Base-by-base conservation (phyloP, 2,888 invertebrate genomes). In the Aspidiotus destructor region DNA sequence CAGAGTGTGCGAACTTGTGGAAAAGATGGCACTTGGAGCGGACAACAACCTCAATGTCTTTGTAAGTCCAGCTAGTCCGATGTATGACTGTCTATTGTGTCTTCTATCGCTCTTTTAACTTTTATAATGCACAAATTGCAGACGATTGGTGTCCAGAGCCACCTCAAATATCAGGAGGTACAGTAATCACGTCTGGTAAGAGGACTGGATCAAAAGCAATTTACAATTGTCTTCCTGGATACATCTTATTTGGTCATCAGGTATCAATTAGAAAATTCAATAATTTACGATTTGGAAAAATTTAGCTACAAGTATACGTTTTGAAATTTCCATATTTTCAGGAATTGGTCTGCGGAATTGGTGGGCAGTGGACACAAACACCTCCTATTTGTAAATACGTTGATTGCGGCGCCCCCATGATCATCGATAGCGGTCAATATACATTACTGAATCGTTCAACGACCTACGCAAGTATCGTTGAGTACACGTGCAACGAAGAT, bases 61-160 rank as follows among this genome's bases (percentile, higher is more conserved):
- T 72, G 71, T 71, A 70, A 57, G 69, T 71, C 13, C 58, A 28
- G 58, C 40, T 3, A 16, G 16, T n/a, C 57, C 7, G 57, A 15
- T 40, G 41, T 7, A 28, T 13, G 48, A 48, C 11, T 3, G 3
- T 48, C 6, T n/a, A 6, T 2, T 3, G 2, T 48, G 2, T 11
- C 48, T 48, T 6, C 2, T 11, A 48, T n/a, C 5, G 28, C 28
- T 28, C 5, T 28, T 28, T 28, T 48, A 48, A 48, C 3, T 48
- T 48, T 2, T 48, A n/a, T 48, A 48, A 48, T 48, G 28, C 5
- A 28, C 48, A 48, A 68, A 40, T 70, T 71, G 11, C 72, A 80
- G 77, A 88, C 75, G 86, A 91, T 78, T 87, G 92, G 92, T 93
- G 93, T 76, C 88, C 90, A 0, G 88, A 89, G 71, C 91, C 92